Evolutionary conservation across 1,140 invertebrate species (phyloP).

Genomic region (Panagrolaimus sp.): DNA sequence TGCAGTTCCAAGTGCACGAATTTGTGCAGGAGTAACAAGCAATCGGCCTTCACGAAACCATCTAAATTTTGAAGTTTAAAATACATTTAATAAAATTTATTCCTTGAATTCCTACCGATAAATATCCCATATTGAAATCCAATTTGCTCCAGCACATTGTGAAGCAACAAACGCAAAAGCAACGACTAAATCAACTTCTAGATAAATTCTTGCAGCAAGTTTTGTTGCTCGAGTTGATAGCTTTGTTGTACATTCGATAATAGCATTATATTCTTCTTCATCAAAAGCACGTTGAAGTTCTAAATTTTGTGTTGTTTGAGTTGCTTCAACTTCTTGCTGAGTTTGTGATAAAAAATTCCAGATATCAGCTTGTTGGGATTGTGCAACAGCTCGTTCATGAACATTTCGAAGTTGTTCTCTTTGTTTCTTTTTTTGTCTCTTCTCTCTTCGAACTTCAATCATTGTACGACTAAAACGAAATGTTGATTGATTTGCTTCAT

Average conservation of each 20-base stretch:
- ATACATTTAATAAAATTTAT: too few species aligned
- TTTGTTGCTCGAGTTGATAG: not conserved
- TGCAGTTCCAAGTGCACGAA: not conserved
- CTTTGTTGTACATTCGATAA: not conserved
- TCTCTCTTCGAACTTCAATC: not conserved
- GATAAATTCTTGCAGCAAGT: not conserved
- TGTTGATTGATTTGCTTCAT: not conserved
- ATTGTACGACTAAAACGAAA: not conserved
- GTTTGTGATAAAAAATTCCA: slow-evolving; percentile 2
- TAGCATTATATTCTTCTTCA: not conserved
- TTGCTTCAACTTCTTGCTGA: not conserved
- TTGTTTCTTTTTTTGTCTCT: not conserved
- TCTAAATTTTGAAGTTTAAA: not conserved
- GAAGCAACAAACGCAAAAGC: not conserved
- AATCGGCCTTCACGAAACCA: slow-evolving; percentile 8
- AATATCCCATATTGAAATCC: slow-evolving; percentile 9
- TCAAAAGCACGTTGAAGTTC: not conserved
- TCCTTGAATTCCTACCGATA: too few species aligned
- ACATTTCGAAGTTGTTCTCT: too few species aligned
- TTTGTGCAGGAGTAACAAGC: not conserved
- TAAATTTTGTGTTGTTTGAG: not conserved
- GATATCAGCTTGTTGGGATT: not conserved
- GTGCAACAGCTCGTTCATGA: not conserved
- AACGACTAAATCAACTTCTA: not conserved
- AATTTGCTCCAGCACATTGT: not conserved